Evolutionary conservation across 2,797 vertebrate species (phyloP), one percentile per base, ranked within the genome.

Genomic region (Pelodytes ibericus): DNA sequence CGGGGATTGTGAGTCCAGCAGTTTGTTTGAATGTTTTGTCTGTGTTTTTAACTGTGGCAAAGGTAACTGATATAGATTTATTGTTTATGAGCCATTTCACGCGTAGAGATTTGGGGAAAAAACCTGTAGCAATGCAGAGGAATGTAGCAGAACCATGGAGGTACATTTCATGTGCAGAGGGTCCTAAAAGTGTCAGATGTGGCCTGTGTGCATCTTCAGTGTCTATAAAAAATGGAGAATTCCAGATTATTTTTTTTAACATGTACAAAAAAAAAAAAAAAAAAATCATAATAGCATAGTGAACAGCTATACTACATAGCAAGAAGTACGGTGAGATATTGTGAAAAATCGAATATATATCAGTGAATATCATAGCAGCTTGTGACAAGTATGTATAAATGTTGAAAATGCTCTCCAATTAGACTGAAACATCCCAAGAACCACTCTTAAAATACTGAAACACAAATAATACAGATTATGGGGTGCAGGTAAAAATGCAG

Each of bases 61-160:
- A 75, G 29, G 26, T 59, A 27, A 60, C 13, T 18, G 41, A 8
- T 16, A 22, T 16, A 3, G 36, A 24, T 63, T 47, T 30, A 3
- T 33, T 31, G 57, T 68, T 75, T 24, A 75, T 25, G 15, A 59
- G 36, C 72, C 72, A 75, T 41, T 75, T 60, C 20, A 75, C 51
- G n/a, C 72, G 56, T 39, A 75, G 33, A 30, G 41, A 2, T 2
- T 51, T 36, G 10, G 72, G 63, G 8, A 49, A 60, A n/a, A 24
- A 75, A 33, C 6, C 15, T 25, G 29, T 56, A 67, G 39, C 64
- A 27, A 33, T 27, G 27, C 72, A 75, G n/a, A 75, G 72, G 7
- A 75, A 60, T 18, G 63, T 60, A 13, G 56, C 72, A 33, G 20
- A 41, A 31, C 31, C 7, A 3, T 22, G 26, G 24, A 26, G 11